Percentiles rank a stretch among this genome's conserved stretches.
Conservation (phyloP, 2,888 invertebrate species). For the Unio delphinus region DNA sequence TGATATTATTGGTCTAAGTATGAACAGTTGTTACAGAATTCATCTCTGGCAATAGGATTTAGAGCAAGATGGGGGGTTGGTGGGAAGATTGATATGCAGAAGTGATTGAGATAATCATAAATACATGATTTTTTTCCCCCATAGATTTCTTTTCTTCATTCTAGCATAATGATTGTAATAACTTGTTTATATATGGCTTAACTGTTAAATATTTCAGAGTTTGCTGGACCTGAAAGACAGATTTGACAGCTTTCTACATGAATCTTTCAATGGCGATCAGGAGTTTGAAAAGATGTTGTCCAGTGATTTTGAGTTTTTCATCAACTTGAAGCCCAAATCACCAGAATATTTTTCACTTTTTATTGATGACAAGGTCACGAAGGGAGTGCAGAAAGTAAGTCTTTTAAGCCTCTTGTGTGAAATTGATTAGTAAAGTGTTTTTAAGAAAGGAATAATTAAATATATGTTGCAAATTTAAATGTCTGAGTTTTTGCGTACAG, state of each 20-base stretch:
- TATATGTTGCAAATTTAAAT: background rate
- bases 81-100: too few relatives aligned
- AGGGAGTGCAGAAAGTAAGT: conserved; percentile 91
- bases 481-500: background rate
- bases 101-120: too few relatives aligned
- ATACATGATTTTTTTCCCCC: too few relatives aligned
- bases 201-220: conserved; percentile 75
- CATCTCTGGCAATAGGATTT: too few relatives aligned
- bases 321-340: conserved; percentile 96
- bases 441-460: too few relatives aligned
- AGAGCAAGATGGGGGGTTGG: too few relatives aligned
- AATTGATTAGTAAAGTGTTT: background rate
- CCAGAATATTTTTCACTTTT: conserved; percentile 98
- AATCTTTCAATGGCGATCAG: conserved; percentile 97
- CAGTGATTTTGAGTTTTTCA: conserved; percentile 97
- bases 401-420: background rate
- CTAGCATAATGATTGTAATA: too few relatives aligned
- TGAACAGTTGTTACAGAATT: too few relatives aligned
- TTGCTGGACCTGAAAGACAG: conserved; percentile 96
- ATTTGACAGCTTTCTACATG: conserved; percentile 96
- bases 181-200: too few relatives aligned
- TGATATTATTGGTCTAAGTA: too few relatives aligned
- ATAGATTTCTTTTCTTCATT: too few relatives aligned
- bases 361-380: conserved; percentile 98
- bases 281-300: conserved; percentile 99